Percentiles rank a stretch among this genome's conserved stretches.
Conservation (phyloP, 2,888 invertebrate genomes). For the Emmelina monodactyla region DNA sequence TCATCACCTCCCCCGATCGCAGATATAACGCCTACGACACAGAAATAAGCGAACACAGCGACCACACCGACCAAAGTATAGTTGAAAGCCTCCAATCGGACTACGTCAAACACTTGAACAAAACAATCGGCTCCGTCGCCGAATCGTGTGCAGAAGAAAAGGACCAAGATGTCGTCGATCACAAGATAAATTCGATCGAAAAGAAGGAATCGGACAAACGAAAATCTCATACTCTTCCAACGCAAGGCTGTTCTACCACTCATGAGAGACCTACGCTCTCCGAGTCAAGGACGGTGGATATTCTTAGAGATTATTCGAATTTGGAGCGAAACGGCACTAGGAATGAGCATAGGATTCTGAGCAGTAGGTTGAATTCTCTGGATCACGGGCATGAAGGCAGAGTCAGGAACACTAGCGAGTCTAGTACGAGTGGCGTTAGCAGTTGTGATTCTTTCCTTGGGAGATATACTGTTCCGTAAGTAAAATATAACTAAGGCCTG, state of each 20-base stretch:
- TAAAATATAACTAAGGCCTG: constrained; percentile 14
- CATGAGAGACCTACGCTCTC: constrained; percentile 73
- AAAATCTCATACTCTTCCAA: constrained; percentile 67
- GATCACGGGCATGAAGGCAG: constrained; percentile 51
- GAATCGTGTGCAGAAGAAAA: constrained; percentile 27
- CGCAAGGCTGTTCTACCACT: constrained; percentile 54
- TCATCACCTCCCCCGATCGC: constrained; percentile 38
- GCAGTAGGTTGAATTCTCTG: constrained; percentile 46
- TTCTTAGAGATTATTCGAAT: constrained; percentile 42
- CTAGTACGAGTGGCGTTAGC: constrained; percentile 83
- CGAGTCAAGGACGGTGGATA: constrained; percentile 75
- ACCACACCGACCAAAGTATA: constrained; percentile 53
- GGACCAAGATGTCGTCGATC: constrained; percentile 39
- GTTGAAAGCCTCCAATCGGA: constrained; percentile 51
- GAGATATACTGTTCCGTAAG: constrained; percentile 66
- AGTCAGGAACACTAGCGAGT: constrained; percentile 68
- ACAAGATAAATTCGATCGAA: constrained; percentile 23
- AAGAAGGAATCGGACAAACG: constrained; percentile 39
- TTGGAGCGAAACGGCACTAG: constrained; percentile 37
- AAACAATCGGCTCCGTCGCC: constrained; percentile 19
- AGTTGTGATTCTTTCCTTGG: constrained; percentile 79
- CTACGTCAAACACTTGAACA: constrained; percentile 26
- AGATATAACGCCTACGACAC: constrained; percentile 39
- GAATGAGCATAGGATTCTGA: constrained; percentile 32
- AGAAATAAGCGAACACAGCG: constrained; percentile 53